Evolutionary conservation across 2,113 vertebrate genomes (phyloP).

Genomic region (Myodes glareolus): DNA sequence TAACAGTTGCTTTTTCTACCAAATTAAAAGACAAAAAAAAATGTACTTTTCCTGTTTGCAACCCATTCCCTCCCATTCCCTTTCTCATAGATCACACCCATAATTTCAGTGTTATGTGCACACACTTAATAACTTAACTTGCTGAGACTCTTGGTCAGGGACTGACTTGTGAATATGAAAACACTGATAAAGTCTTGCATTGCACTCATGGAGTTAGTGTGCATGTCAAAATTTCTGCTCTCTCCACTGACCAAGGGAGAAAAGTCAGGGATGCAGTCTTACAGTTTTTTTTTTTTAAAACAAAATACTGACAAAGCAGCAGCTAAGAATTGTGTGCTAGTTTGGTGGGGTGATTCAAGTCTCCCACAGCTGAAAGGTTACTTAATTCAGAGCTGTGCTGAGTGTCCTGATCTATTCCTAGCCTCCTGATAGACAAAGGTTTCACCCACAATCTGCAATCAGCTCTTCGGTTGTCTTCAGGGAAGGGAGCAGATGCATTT

Average conservation of each 20-base stretch:
- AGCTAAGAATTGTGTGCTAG: conserved; percentile 72
- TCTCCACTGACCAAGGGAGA: background rate
- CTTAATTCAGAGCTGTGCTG: conserved; percentile 73
- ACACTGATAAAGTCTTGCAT: background rate
- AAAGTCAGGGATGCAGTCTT: background rate
- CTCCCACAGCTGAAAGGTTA: conserved; percentile 74
- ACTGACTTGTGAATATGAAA: conserved; percentile 7
- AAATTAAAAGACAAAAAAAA: background rate
- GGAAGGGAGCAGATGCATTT: conserved; percentile 22
- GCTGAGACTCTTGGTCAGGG: background rate
- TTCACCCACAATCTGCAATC: conserved; percentile 76
- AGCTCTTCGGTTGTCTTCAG: conserved; percentile 67
- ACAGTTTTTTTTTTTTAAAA: conserved; percentile 9
- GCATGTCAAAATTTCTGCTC: background rate
- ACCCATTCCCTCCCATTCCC: background rate
- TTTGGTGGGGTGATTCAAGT: conserved; percentile 73
- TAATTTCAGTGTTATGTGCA: background rate
- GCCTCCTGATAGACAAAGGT: conserved; percentile 74
- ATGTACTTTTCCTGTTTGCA: background rate
- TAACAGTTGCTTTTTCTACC: background rate
- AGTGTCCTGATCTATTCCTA: conserved; percentile 77
- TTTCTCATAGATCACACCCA: background rate
- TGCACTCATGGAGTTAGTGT: background rate
- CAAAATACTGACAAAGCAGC: conserved; percentile 53
- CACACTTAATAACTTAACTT: background rate